These are phyloP conservation scores for Myiothlypis chrysogaster DNA, from an alignment of 2,797 vertebrate genomes.

Conservation along the genomic window DNA sequence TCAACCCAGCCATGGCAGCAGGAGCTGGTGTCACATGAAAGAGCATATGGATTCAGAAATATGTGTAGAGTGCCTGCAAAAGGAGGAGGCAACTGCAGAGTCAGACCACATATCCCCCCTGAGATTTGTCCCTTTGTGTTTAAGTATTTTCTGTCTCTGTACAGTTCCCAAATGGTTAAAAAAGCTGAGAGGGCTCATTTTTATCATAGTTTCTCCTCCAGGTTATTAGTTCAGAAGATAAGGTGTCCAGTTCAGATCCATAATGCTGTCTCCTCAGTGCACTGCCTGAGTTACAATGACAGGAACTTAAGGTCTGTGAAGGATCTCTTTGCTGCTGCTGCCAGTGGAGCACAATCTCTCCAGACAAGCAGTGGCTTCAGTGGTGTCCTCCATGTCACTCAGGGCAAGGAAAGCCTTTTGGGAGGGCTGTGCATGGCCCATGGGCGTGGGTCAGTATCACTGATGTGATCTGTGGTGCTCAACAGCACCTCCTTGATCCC, in stretches of 20 bases:
- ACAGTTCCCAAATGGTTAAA: neutral
- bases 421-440: neutral
- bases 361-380: neutral
- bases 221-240: neutral
- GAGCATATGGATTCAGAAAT: neutral
- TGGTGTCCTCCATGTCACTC: neutral
- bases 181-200: neutral
- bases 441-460: fast-evolving
- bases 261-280: neutral
- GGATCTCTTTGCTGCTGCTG: neutral
- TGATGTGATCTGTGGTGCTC: neutral
- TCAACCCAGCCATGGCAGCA: neutral
- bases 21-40: neutral
- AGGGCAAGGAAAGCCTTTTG: neutral
- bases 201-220: neutral
- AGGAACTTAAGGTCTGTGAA: neutral
- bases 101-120: fast-evolving
- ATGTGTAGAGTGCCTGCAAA: neutral
- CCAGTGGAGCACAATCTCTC: neutral
- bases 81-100: neutral
- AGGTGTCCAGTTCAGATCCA: neutral
- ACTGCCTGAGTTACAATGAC: neutral
- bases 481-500: neutral
- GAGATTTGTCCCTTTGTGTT: neutral
- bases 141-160: neutral